Percentiles rank a stretch among this genome's conserved stretches.
Conservation (phyloP, 2,888 invertebrate genomes). For the Cataglyphis livida region DNA sequence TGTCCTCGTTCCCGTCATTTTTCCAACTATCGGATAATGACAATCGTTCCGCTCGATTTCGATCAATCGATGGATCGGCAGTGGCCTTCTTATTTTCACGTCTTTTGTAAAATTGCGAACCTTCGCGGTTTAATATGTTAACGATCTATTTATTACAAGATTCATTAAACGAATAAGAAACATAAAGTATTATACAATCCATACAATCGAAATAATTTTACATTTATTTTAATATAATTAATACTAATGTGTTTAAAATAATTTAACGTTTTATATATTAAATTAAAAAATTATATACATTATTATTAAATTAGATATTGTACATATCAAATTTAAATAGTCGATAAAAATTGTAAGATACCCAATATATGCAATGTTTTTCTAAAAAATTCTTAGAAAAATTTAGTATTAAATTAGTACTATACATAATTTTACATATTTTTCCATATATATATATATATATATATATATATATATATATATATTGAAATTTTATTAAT, state of each 20-base stretch:
- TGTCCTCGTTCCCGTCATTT: conserved; percentile 21
- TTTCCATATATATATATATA: no score
- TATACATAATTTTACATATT: not conserved
- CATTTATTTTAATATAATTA: not conserved
- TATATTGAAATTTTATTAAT: not conserved
- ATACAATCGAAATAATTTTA: not conserved
- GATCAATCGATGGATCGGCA: not conserved
- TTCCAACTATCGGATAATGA: conserved; percentile 13
- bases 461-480: no score
- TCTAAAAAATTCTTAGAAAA: not conserved
- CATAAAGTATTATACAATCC: not conserved
- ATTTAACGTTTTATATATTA: not conserved
- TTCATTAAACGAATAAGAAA: conserved; percentile 9
- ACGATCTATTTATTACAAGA: conserved; percentile 17
- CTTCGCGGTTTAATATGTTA: conserved; percentile 14
- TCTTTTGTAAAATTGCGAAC: conserved; percentile 16
- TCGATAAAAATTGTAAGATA: not conserved
- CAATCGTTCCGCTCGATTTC: conserved; percentile 21
- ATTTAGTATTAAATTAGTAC: not conserved
- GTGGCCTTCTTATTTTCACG: not conserved
- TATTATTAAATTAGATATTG: not conserved
- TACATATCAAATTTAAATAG: not conserved
- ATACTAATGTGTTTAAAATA: not conserved
- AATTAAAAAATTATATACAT: not conserved
- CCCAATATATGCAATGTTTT: not conserved